A percentile compares a stretch with the other conserved stretches of the same genome.
Conservation (phyloP, 2,113 vertebrate genomes). For the Morone chrysops region DNA sequence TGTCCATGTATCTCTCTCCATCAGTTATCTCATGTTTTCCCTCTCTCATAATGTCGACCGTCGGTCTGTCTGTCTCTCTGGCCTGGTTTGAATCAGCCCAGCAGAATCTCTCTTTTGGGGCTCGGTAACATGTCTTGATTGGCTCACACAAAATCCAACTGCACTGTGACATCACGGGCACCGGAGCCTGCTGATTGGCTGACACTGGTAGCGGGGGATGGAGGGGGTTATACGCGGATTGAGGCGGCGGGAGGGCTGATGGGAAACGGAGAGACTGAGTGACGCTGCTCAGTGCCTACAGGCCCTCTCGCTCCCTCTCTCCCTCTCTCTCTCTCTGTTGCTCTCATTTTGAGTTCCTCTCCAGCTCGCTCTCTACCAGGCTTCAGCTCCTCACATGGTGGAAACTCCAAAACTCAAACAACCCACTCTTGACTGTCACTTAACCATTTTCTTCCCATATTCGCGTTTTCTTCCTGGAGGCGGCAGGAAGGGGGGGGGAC, state of each 20-base stretch:
- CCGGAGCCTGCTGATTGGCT: slow-evolving; percentile 72
- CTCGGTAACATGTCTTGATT: slow-evolving; percentile 81
- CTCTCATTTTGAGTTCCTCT: slow-evolving; percentile 73
- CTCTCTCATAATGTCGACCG: slow-evolving; percentile 30
- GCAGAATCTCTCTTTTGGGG: slow-evolving; percentile 71
- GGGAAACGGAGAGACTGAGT: slow-evolving; percentile 76
- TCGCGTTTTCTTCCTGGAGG: not conserved
- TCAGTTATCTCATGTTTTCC: slow-evolving; percentile 42
- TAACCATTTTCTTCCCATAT: slow-evolving; percentile 28
- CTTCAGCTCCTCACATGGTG: slow-evolving; percentile 60
- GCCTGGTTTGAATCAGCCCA: slow-evolving; percentile 79
- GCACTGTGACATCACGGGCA: slow-evolving; percentile 80
- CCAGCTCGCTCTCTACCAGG: slow-evolving; percentile 52
- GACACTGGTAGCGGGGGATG: slow-evolving; percentile 58
- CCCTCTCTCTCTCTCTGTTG: slow-evolving; percentile 48
- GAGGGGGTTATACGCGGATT: slow-evolving; percentile 62
- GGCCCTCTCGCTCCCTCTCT: slow-evolving; percentile 48
- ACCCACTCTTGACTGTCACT: slow-evolving; percentile 38
- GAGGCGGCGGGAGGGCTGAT: slow-evolving; percentile 75
- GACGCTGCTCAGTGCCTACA: slow-evolving; percentile 72
- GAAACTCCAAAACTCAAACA: slow-evolving; percentile 61
- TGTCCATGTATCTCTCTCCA: slow-evolving; percentile 2
- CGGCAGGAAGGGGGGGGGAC: slow-evolving; percentile 2
- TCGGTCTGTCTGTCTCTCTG: slow-evolving; percentile 55
- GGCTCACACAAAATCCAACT: slow-evolving; percentile 82